These are phyloP conservation scores for Drosophila takahashii DNA, from an alignment of 1,140 invertebrate species.

Conservation along the genomic window DNA sequence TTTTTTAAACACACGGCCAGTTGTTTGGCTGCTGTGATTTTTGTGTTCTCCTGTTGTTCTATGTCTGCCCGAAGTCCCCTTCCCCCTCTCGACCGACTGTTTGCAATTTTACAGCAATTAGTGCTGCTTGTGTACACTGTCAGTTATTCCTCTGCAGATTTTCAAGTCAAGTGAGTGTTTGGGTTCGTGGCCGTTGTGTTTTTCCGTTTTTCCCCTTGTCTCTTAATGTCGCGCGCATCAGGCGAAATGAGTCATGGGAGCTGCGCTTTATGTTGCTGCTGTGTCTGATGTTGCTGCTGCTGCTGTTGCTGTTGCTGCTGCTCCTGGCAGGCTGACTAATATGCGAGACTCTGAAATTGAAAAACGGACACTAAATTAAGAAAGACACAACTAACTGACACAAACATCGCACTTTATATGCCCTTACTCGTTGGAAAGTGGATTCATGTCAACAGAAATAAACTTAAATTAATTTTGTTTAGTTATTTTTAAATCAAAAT, in stretches of 20 bases:
- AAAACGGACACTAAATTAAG: constrained; percentile 54
- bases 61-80: constrained; percentile 18
- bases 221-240: constrained; percentile 54
- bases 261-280: constrained; percentile 23
- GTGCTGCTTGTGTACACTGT: constrained; percentile 74
- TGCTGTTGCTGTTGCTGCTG: constrained; percentile 18
- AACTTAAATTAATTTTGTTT: no score
- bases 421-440: background rate
- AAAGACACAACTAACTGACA: background rate
- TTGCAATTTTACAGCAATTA: constrained; percentile 76
- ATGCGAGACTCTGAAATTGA: constrained; percentile 45
- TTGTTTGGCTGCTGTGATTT: constrained; percentile 29
- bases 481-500: no score
- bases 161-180: constrained; percentile 61
- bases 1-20: constrained; percentile 33
- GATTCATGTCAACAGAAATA: background rate
- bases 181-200: constrained; percentile 19
- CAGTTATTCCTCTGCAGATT: constrained; percentile 66
- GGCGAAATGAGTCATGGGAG: constrained; percentile 62
- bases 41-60: constrained; percentile 57
- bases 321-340: constrained; percentile 55
- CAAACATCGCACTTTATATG: background rate
- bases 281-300: constrained; percentile 19
- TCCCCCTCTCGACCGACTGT: background rate
- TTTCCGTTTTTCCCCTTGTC: constrained; percentile 8